Conservation (phyloP, 1,140 invertebrate species). For the Stenopsyche tienmushanensis region DNA sequence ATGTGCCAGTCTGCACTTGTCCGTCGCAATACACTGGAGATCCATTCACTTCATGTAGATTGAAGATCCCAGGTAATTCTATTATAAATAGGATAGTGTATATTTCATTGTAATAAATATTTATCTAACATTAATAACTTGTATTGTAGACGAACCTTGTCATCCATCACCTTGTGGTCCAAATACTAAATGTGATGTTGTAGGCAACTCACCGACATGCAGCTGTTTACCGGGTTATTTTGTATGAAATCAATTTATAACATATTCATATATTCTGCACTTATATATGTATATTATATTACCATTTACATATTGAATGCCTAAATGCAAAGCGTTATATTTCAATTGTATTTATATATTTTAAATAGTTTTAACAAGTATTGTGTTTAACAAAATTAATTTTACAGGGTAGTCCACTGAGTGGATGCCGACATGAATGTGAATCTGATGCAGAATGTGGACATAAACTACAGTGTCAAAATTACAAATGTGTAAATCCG, state of each 20-base stretch:
- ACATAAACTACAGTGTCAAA: conserved; percentile 67
- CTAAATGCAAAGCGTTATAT: background rate
- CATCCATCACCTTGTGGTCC: conserved; percentile 76
- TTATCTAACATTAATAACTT: background rate
- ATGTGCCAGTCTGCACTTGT: conserved; percentile 82
- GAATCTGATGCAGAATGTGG: conserved; percentile 74
- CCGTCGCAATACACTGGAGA: conserved; percentile 81
- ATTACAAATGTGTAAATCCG: conserved; percentile 76
- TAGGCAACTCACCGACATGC: conserved; percentile 73
- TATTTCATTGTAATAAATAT: conserved; percentile 7
- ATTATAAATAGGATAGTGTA: no score
- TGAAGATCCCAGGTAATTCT: conserved; percentile 61
- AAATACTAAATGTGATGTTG: conserved; percentile 78
- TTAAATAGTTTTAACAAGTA: background rate
- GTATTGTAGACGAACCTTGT: conserved; percentile 70
- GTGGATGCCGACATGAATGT: conserved; percentile 76
- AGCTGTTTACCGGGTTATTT: conserved; percentile 69
- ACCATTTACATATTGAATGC: background rate
- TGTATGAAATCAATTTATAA: conserved; percentile 44
- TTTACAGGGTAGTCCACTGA: conserved; percentile 67
- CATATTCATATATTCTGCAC: background rate
- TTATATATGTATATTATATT: background rate
- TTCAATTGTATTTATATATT: background rate
- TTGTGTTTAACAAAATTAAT: background rate
- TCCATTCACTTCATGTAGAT: conserved; percentile 65